phyloP scores from a whole-genome alignment of 2,113 vertebrate species.

The Lynx canadensis region DNA sequence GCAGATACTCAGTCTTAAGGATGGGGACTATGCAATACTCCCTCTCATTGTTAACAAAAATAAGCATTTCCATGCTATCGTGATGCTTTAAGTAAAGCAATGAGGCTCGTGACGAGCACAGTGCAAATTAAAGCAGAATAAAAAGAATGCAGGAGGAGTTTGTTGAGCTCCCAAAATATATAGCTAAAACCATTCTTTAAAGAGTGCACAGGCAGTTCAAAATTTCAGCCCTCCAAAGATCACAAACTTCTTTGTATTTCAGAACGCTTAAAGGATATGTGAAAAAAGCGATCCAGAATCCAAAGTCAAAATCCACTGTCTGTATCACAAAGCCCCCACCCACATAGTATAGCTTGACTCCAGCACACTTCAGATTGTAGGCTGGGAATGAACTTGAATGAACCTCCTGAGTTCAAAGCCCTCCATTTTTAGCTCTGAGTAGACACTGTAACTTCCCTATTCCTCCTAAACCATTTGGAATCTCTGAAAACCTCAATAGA shows the following conservation, averaged over 20 bases:
- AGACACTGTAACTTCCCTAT: not conserved
- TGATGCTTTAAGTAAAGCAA: not conserved
- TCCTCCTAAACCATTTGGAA: not conserved
- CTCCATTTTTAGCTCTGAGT: not conserved
- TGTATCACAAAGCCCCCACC: not conserved
- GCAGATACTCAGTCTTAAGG: not conserved
- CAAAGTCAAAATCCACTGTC: not conserved
- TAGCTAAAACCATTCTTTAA: not conserved
- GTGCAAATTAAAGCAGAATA: not conserved
- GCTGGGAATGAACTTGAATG: not conserved
- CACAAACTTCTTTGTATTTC: not conserved
- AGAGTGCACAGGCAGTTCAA: not conserved
- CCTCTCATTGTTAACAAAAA: not conserved
- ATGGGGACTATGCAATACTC: not conserved
- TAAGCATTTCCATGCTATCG: not conserved
- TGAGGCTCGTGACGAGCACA: not conserved
- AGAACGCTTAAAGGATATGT: not conserved
- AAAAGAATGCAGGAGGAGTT: not conserved
- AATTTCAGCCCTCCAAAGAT: not conserved
- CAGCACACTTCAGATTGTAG: not conserved
- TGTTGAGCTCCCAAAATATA: not conserved
- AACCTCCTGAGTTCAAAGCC: not conserved
- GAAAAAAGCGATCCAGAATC: not conserved
- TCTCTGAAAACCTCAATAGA: not conserved
- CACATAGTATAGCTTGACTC: rapidly evolving